A percentile compares a stretch with the other conserved stretches of the same genome.
Conservation (phyloP, 92 coral and sea anemone species). For the Parazoanthus swiftii region DNA sequence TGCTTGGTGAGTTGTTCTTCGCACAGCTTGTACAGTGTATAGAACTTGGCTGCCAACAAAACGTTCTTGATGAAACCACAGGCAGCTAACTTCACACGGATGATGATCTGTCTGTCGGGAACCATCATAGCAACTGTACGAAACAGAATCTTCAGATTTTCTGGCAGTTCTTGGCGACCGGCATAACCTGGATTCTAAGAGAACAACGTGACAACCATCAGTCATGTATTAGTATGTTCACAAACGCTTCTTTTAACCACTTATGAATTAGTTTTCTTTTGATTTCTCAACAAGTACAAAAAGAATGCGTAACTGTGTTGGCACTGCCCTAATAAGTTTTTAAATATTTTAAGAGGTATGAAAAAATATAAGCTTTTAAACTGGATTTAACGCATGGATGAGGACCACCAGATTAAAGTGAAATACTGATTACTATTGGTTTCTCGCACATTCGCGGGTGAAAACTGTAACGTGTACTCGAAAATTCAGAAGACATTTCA, state of each 20-base stretch:
- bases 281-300: too few species aligned
- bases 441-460: too few species aligned
- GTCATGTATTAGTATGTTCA: too few species aligned
- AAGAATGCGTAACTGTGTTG: too few species aligned
- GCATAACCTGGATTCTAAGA: slow-evolving; percentile 98
- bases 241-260: not conserved
- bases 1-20: slow-evolving; percentile 99
- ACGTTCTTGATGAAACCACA: slow-evolving; percentile 92
- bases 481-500: too few species aligned
- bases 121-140: slow-evolving; percentile 99
- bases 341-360: too few species aligned
- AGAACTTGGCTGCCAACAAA: slow-evolving; percentile 88
- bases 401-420: too few species aligned
- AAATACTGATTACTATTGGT: too few species aligned
- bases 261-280: not conserved
- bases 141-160: slow-evolving; percentile 96
- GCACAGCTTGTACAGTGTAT: slow-evolving; percentile 94
- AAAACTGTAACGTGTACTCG: too few species aligned
- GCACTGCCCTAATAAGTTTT: too few species aligned
- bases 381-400: too few species aligned
- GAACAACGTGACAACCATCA: not conserved
- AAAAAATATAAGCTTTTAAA: too few species aligned
- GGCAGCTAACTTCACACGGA: slow-evolving; percentile 95
- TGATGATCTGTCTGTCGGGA: slow-evolving; percentile 98
- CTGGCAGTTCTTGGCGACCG: slow-evolving; percentile 98